Evolutionary conservation across 2,797 vertebrate species (phyloP), one percentile per base, ranked within the genome.

Genomic region (Aythya fuligula): DNA sequence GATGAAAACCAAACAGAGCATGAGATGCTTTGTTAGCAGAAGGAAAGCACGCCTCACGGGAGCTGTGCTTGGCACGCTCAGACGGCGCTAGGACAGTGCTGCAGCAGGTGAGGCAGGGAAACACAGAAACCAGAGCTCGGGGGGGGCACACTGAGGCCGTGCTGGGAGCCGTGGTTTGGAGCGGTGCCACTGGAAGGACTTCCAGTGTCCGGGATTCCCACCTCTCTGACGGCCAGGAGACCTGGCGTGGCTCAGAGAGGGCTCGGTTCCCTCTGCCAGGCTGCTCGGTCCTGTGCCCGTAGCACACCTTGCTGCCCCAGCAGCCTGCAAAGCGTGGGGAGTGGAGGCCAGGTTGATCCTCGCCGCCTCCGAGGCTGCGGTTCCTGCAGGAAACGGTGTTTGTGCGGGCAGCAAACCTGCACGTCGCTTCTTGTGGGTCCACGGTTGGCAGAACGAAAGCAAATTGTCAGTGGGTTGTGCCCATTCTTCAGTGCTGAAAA

Each of bases 211-310:
- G 77, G 56, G 34, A 45, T 66, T 87, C 70, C 74, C 78, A 39
- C 36, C 41, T 56, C 13, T 1, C 3, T 0, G 3, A 0, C 0
- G 64, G 54, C n/a, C 72, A 41, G 56, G 30, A 14, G 5, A 7
- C 6, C 60, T 2, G 22, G 39, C 2, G 3, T 24, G 74, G 81
- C 28, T 60, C 45, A 5, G 51, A 16, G 14, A 53, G 51, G 51
- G 51, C 27, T 53, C 25, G n/a, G 57, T 3, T 53, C 53, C 57
- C 72, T 76, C 1, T 2, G 89, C 32, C 66, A 39, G 61, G 71
- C 41, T 66, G 43, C 82, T 65, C 1, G 0, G 4, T 17, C 64
- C 34, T 28, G 62, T 60, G 9, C 66, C 21, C 32, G 65, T 28
- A 1, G 0, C 38, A 34, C 24, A 3, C 2, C 3, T 28, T 14